Evolutionary conservation across 1,140 invertebrate genomes (phyloP).

Genomic region (Pseudoatta argentina): DNA sequence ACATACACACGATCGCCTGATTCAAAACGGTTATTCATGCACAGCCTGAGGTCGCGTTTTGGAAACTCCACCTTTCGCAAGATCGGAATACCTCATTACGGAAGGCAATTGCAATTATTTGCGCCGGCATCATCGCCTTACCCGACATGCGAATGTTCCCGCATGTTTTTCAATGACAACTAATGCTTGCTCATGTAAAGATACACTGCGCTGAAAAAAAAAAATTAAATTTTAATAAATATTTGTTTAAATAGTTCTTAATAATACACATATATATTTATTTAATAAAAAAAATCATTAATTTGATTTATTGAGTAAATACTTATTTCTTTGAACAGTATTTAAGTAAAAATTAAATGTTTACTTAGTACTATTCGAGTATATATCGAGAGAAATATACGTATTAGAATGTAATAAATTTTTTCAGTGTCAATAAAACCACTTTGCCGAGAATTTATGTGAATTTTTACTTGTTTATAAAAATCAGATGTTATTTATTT

Average conservation of each 20-base stretch:
- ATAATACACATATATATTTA: too few species aligned
- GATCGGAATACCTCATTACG: background rate
- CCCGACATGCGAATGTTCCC: background rate
- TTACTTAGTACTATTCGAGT: too few species aligned
- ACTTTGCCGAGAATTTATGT: background rate
- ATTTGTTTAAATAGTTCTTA: too few species aligned
- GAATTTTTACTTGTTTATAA: background rate
- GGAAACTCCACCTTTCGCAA: background rate
- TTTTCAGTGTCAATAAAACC: too few species aligned
- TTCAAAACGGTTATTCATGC: background rate
- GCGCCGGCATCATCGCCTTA: background rate
- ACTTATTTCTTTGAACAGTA: too few species aligned
- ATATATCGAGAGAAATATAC: too few species aligned
- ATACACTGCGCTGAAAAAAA: too few species aligned
- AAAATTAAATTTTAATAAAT: too few species aligned
- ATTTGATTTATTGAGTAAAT: too few species aligned
- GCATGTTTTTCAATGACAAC: background rate
- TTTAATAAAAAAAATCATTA: too few species aligned
- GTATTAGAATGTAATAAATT: too few species aligned
- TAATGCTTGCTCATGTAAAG: background rate
- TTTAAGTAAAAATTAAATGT: too few species aligned
- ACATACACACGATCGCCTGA: background rate
- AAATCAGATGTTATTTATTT: background rate
- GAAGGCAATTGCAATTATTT: conserved; percentile 19
- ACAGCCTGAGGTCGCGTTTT: background rate